Base-by-base conservation (phyloP, 2,113 vertebrate species). In the Cercocebus atys region DNA sequence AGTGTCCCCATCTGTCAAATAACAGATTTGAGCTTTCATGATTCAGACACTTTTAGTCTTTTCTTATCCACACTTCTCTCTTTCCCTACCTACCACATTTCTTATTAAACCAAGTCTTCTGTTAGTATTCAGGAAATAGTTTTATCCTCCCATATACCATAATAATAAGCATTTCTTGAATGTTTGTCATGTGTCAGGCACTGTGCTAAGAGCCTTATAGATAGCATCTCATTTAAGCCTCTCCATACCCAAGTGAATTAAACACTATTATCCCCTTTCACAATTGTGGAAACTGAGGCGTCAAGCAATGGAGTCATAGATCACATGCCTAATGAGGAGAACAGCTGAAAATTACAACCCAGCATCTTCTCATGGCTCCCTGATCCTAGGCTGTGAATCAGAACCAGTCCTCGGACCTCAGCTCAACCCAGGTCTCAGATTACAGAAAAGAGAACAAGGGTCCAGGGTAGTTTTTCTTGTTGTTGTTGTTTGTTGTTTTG, bases 251-350 rank as follows among this genome's bases (percentile, higher is more conserved):
- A 6, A 85, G 72, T 52, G 78, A 75, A 95, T 61, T 22, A 90
- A 97, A 55, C 25, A 59, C n/a, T 84, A 27, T 83, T 89, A 95
- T 68, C 59, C 66, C 22, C 55, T 87, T 32, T 79, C 66, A 66
- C 88, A 85, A 88, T 8, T 94, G 95, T 93, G 85, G 95, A 97
- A 97, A 97, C 90, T 90, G 92, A 98, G 96, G 97, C 94, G 90
- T 47, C 3, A 1, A 61, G 76, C 3, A 2, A 27, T 40, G 96
- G 93, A 90, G n/a, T 88, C 93, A 95, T 7, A 66, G 94, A 66
- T 61, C 93, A 50, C 9, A 75, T 20, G 22, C 70, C 75, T 70
- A 8, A 18, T 38, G 64, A 94, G n/a, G 25, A 40, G 68, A 80
- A 50, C 79, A 84, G 83, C 55, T 88, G 80, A 40, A 22, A 50